phyloP scores from a whole-genome alignment of 1,140 invertebrate species.

The Drosophila setifemur region DNA sequence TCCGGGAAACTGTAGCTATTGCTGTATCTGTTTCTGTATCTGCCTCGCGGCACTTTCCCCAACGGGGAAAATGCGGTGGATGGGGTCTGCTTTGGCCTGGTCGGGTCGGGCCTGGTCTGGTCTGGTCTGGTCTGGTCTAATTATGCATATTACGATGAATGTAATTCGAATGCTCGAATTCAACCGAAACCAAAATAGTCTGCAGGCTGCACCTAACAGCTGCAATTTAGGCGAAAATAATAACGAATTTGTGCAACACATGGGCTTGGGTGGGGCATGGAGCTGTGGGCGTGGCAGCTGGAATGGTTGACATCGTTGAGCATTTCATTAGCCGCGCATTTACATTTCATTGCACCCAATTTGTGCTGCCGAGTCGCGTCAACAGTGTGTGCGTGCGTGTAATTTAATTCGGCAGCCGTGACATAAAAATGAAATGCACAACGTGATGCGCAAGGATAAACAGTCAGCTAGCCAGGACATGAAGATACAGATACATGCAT shows the following conservation, averaged over 20 bases:
- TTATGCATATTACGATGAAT: constrained; percentile 64
- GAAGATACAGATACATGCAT: not conserved
- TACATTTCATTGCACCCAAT: constrained; percentile 72
- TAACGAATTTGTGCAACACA: constrained; percentile 15
- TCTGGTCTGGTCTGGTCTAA: constrained; percentile 49
- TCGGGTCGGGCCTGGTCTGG: not conserved
- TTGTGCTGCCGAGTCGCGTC: constrained; percentile 54
- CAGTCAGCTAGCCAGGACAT: constrained; percentile 5
- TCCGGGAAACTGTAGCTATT: constrained; percentile 39
- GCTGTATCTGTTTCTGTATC: constrained; percentile 22
- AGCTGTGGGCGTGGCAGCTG: not conserved
- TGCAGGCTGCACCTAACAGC: constrained; percentile 9
- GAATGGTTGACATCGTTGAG: constrained; percentile 34
- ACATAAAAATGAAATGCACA: constrained; percentile 75
- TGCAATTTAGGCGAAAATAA: constrained; percentile 24
- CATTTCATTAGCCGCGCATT: constrained; percentile 74
- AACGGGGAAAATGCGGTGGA: not conserved
- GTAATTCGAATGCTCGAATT: constrained; percentile 40
- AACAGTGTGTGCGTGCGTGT: constrained; percentile 51
- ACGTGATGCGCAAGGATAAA: constrained; percentile 59
- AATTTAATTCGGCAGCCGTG: constrained; percentile 76
- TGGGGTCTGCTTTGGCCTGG: not conserved
- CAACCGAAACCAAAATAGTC: constrained; percentile 15
- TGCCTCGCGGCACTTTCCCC: constrained; percentile 4
- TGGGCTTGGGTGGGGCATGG: not conserved